A percentile compares a stretch with the other conserved stretches of the same genome.
Conservation (phyloP, 2,113 vertebrate species). For the Hypocryptadius cinnamomeus region DNA sequence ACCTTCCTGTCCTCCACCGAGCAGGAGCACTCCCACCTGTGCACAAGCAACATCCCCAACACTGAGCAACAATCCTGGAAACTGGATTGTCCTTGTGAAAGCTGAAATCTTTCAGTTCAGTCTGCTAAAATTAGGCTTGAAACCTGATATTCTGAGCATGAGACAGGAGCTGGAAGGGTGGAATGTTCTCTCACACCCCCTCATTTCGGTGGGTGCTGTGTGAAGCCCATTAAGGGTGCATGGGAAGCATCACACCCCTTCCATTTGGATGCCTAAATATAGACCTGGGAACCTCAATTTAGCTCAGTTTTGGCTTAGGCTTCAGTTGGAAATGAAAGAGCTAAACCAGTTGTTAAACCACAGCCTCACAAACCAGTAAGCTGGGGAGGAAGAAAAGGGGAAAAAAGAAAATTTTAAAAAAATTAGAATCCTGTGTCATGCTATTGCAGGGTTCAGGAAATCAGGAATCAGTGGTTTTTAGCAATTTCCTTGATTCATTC, state of each 20-base stretch:
- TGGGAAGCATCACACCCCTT: not conserved
- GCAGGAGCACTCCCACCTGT: not conserved
- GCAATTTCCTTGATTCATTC: not conserved
- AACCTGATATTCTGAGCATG: not conserved
- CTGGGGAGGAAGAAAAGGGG: rapidly evolving
- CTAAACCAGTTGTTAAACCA: not conserved
- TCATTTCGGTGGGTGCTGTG: not conserved
- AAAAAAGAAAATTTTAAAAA: not conserved
- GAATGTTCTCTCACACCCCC: too few relatives aligned
- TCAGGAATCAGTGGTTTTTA: not conserved
- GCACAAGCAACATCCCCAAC: rapidly evolving
- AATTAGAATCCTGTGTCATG: not conserved
- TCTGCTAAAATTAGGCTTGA: not conserved
- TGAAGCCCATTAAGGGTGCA: not conserved
- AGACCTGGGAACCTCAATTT: not conserved
- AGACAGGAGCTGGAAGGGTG: not conserved
- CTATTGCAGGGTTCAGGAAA: not conserved
- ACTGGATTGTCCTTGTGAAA: not conserved
- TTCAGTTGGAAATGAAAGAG: not conserved
- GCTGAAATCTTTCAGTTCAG: not conserved
- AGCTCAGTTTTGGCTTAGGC: not conserved
- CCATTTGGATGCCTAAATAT: not conserved
- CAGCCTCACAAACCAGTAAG: not conserved
- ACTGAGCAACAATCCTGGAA: rapidly evolving
- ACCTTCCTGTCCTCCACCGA: not conserved